Evolutionary conservation across 2,888 invertebrate genomes (phyloP), one percentile per base, ranked within the genome.

Genomic region (Koerneria pararmatus): DNA sequence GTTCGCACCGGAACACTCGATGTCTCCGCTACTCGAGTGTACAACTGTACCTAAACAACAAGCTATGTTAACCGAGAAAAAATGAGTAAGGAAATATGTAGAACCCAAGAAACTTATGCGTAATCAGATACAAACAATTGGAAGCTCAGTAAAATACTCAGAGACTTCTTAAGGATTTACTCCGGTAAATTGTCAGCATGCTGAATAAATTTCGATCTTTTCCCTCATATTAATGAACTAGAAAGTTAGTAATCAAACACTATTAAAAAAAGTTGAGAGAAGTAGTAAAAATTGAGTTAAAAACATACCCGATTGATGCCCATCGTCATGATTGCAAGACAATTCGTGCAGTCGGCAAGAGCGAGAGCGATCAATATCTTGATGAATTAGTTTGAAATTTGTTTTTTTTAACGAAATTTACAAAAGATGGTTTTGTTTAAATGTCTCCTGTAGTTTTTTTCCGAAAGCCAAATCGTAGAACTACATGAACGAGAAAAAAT

Each of bases 331-430:
- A 76, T 76, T 0, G 73, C 74, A 0, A 76, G 37, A 22, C 74
- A 73, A 61, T 76, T 74, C 69, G 69, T 68, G 3, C 72, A 71
- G 67, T 76, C 76, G 4, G 76, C 73, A 37, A 73, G 58, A 3
- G 69, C 69, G 6, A 76, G 73, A 34, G 72, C 70, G 60, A 74
- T 72, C 3, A 76, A 64, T 22, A 73, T 71, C 74, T 74, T 56
- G 22, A 72, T 34, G 49, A n/a, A 34, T 57, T 2, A 22, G 34
- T 31, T 5, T 3, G 60, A 59, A 4, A 31, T n/a, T n/a, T n/a
- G n/a, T n/a, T n/a, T n/a, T n/a, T n/a, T n/a, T n/a, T n/a, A n/a
- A n/a, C n/a, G n/a, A n/a, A n/a, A n/a, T n/a, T n/a, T n/a, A n/a
- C n/a, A n/a, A n/a, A n/a, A n/a, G n/a, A n/a, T n/a, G n/a, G n/a